Evolutionary conservation across 2,797 vertebrate genomes (phyloP).

Genomic region (Sphaeramia orbicularis): DNA sequence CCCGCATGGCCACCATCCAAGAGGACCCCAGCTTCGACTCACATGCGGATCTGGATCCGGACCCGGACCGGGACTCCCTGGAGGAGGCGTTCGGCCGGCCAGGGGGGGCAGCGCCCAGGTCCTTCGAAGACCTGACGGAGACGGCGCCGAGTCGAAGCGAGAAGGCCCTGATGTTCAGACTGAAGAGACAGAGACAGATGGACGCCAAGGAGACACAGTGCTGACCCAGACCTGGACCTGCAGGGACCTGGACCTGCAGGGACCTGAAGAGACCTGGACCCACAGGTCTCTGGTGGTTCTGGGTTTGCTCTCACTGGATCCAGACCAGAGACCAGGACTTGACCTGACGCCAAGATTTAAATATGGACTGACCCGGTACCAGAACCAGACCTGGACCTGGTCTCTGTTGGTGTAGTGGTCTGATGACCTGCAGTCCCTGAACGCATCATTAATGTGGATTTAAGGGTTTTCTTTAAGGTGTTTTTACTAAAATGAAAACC

Average conservation of each 20-base stretch:
- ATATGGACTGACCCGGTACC: no score
- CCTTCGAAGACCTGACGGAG: conserved; percentile 94
- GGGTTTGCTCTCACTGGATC: no score
- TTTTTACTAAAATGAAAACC: no score
- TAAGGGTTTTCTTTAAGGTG: no score
- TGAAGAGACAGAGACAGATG: conserved; percentile 87
- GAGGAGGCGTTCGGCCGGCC: conserved; percentile 88
- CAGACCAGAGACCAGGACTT: no score
- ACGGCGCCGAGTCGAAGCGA: conserved; percentile 82
- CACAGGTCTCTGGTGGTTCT: no score
- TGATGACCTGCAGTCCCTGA: no score
- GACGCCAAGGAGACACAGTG: conserved; percentile 96
- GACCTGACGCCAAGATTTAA: no score
- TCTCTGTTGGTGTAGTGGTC: no score
- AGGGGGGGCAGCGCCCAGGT: conserved; percentile 78
- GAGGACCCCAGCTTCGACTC: conserved; percentile 93
- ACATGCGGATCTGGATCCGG: conserved; percentile 84
- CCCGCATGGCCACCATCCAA: conserved; percentile 94
- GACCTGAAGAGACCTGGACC: background rate
- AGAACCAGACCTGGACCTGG: no score
- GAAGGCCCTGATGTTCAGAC: conserved; percentile 80
- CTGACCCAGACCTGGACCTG: conserved; percentile 76
- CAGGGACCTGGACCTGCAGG: background rate
- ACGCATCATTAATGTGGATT: no score
- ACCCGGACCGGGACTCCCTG: conserved; percentile 86